A percentile compares a stretch with the other conserved stretches of the same genome.
These are phyloP conservation scores for Cylloceria caligata DNA, from an alignment of 2,888 invertebrate species.

Conservation along the genomic window DNA sequence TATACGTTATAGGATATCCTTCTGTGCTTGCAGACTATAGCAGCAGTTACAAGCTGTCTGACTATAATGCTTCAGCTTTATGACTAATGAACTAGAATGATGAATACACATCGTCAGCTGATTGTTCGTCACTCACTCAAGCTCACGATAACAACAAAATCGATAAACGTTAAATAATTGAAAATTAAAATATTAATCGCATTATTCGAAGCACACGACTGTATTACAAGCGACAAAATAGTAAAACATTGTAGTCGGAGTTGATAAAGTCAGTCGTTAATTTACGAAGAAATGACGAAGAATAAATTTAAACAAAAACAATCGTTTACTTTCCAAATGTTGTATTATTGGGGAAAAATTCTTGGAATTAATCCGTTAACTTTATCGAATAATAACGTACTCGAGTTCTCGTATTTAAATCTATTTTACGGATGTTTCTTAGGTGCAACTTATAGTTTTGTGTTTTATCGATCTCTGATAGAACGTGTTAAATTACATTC, in stretches of 20 bases:
- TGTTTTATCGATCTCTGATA: not conserved
- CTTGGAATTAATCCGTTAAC: constrained; percentile 23
- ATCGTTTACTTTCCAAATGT: not conserved
- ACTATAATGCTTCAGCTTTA: constrained; percentile 36
- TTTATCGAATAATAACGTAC: constrained; percentile 10
- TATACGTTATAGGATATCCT: not conserved
- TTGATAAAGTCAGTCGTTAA: not conserved
- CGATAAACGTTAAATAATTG: not conserved
- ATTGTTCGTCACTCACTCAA: not conserved
- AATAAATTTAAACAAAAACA: not conserved
- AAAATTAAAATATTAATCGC: not conserved
- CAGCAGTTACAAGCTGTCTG: constrained; percentile 3
- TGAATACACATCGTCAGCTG: not conserved
- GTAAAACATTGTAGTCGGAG: not conserved
- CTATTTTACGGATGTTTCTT: constrained; percentile 36
- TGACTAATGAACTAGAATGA: not conserved
- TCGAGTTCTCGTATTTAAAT: constrained; percentile 19
- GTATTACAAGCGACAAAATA: not conserved
- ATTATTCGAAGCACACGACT: not conserved
- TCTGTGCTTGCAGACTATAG: constrained; percentile 20
- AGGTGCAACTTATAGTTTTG: not conserved
- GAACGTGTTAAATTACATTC: not conserved
- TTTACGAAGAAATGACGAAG: constrained; percentile 3
- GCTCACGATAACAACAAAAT: not conserved
- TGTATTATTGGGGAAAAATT: constrained; percentile 27